Percentiles rank a stretch among this genome's conserved stretches.
Evolutionary conservation across 2,888 invertebrate genomes (phyloP).

Genomic region (Cerastis leucographa): DNA sequence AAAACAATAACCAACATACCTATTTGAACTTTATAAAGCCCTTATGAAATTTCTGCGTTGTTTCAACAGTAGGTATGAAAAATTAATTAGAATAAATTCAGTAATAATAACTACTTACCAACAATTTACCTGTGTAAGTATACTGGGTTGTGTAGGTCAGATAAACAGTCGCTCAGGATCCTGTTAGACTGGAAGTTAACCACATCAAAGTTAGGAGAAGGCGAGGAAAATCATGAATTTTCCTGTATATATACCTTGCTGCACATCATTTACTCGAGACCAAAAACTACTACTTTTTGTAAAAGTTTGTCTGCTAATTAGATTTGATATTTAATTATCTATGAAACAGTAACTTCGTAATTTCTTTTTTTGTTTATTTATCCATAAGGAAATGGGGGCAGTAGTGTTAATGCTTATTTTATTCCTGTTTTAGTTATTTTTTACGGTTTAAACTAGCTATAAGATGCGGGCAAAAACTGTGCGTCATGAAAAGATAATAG

Average conservation of each 20-base stretch:
- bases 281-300: too few relatives aligned
- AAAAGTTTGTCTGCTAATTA: constrained; percentile 29
- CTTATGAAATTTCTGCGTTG: too few relatives aligned
- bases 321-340: constrained; percentile 22
- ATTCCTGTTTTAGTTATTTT: background rate
- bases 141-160: too few relatives aligned
- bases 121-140: constrained; percentile 9
- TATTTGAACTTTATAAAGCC: background rate
- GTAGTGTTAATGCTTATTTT: background rate
- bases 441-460: background rate
- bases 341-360: background rate
- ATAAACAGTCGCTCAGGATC: too few relatives aligned
- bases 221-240: background rate
- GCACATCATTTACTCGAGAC: constrained; percentile 16
- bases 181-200: too few relatives aligned
- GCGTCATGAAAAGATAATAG: background rate
- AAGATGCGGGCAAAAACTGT: background rate
- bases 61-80: background rate
- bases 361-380: background rate
- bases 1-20: background rate
- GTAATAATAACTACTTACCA: too few relatives aligned
- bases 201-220: too few relatives aligned
- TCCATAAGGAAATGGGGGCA: constrained; percentile 1
- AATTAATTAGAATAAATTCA: too few relatives aligned
- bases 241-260: constrained; percentile 28